Evolutionary conservation across 1,140 invertebrate species (phyloP), one percentile per base, ranked within the genome.

Genomic region (Drosophila mayri): DNA sequence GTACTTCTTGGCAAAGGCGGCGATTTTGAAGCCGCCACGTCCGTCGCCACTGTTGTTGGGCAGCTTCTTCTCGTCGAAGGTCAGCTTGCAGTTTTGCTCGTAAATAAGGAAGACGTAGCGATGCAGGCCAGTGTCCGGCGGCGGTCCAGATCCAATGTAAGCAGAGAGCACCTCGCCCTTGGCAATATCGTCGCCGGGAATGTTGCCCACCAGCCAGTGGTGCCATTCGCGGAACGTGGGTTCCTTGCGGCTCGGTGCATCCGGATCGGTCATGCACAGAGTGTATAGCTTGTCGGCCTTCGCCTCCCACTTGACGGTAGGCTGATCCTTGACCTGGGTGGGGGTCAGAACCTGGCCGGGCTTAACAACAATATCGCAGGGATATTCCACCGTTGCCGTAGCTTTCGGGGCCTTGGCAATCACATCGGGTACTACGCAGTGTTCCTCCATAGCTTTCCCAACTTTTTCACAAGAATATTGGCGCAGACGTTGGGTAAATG

Each of bases 181-280:
- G 0, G 90, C 79, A 1, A 99, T 92, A 43, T 97, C 94, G 64
- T 92, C 93, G 22, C 96, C 98, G 14, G 97, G 97, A 86, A 99
- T 98, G 87, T 99, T 99, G 5, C 95, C 97, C 1, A 99, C 96
- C 4, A 99, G 92, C 98, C 98, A 99, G 92, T 99, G 98, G 88
- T 97, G 96, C 96, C 96, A 98, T 93, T 98, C 97, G 16, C 97
- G 94, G 85, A 95, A 97, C 49, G 94, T 96, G 0, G 96, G 97
- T 55, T 96, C 94, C 12, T 95, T 93, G 6, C 97, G 95, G 82
- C 96, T 97, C 16, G 98, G 98, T 10, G 92, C 92, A 73, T 93
- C 92, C 4, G 92, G 92, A 63, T 93, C 92, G 95, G 91, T 92
- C 92, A 97, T 96, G 78, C 95, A 95, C 1, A 98, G 92, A 4